Conservation (phyloP, 2,113 vertebrate genomes). For the Synchiropus splendidus region DNA sequence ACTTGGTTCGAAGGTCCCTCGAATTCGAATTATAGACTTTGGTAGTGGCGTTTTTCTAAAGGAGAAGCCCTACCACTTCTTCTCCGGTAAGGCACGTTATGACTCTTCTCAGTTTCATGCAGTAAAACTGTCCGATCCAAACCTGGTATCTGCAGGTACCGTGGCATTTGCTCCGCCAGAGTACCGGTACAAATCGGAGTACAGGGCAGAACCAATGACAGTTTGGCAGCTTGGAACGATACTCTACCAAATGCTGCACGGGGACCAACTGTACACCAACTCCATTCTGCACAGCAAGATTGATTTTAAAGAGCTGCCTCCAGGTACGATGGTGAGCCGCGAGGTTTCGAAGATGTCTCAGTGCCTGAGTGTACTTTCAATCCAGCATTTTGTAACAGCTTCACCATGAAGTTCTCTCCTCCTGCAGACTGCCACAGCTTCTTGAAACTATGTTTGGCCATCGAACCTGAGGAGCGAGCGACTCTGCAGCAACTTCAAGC, state of each 20-base stretch:
- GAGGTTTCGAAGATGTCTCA: too few species aligned
- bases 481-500: too few species aligned
- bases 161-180: background rate
- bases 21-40: constrained; percentile 2
- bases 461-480: too few species aligned
- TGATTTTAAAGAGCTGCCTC: background rate
- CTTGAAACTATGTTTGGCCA: too few species aligned
- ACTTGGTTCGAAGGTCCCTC: fast-evolving
- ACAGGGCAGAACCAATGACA: constrained; percentile 1
- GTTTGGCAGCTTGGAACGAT: constrained; percentile 6
- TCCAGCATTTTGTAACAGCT: too few species aligned
- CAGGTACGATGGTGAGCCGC: too few species aligned
- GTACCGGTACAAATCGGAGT: background rate
- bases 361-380: too few species aligned
- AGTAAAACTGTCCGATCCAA: background rate
- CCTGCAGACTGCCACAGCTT: too few species aligned
- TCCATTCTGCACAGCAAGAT: background rate
- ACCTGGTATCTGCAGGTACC: constrained; percentile 1
- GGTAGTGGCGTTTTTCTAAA: background rate
- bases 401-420: too few species aligned
- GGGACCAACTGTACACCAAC: background rate
- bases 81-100: background rate
- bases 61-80: background rate
- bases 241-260: background rate
- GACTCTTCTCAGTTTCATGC: too few species aligned